A percentile compares a stretch with the other conserved stretches of the same genome.
Conservation (phyloP, 2,797 vertebrate species). For the Argyrosomus regius region DNA sequence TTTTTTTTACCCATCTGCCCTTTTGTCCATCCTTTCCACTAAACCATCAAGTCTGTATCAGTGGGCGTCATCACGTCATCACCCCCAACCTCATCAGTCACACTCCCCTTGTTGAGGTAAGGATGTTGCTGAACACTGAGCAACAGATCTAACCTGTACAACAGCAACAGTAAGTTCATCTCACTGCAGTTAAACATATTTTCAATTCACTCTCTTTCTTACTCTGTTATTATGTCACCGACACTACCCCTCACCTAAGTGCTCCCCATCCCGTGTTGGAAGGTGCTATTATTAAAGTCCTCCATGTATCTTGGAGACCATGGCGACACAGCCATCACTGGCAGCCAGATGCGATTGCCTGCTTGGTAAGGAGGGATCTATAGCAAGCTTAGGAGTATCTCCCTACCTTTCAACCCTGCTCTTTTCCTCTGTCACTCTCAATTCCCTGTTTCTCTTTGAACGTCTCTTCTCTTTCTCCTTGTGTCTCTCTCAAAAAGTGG, state of each 20-base stretch:
- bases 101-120: slow-evolving; percentile 28
- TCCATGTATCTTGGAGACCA: slow-evolving; percentile 36
- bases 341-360: slow-evolving; percentile 34
- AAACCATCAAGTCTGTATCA: slow-evolving; percentile 32
- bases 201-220: slow-evolving; percentile 4
- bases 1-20: neutral
- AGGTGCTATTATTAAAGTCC: slow-evolving; percentile 47
- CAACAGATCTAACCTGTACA: slow-evolving; percentile 11
- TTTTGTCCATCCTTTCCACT: slow-evolving; percentile 22
- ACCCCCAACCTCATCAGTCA: slow-evolving; percentile 31
- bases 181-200: slow-evolving; percentile 4
- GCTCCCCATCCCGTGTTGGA: slow-evolving; percentile 18
- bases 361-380: slow-evolving; percentile 20
- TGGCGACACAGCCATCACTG: slow-evolving; percentile 18
- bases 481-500: slow-evolving; percentile 37
- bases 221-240: slow-evolving; percentile 12
- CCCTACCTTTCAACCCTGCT: slow-evolving; percentile 13
- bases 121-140: slow-evolving; percentile 25
- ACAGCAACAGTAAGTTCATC: slow-evolving; percentile 25
- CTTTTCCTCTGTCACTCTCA: slow-evolving; percentile 50
- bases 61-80: slow-evolving; percentile 21
- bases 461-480: slow-evolving; percentile 20
- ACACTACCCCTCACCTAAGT: slow-evolving; percentile 15
- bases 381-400: slow-evolving; percentile 32
- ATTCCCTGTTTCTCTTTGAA: slow-evolving; percentile 19